Percentiles rank a stretch among this genome's conserved stretches.
Conservation (phyloP, 2,888 invertebrate species). For the Drosophila vallismaia region DNA sequence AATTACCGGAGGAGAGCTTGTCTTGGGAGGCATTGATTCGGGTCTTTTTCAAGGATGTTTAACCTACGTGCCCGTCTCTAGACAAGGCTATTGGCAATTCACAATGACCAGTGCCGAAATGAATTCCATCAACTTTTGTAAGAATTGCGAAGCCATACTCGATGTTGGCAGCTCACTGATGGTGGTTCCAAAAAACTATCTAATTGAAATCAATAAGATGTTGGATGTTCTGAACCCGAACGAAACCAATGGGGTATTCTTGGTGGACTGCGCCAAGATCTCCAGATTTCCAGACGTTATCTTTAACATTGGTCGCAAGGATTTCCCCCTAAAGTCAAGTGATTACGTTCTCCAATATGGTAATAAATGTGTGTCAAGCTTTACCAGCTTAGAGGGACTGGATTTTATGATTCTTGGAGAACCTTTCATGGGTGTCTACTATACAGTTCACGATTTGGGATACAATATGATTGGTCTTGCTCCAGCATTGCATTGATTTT, state of each 20-base stretch:
- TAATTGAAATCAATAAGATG: constrained; percentile 25
- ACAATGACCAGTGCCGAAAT: constrained; percentile 88
- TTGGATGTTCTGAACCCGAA: constrained; percentile 24
- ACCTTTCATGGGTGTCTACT: constrained; percentile 96
- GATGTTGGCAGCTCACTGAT: constrained; percentile 97
- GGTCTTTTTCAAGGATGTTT: constrained; percentile 88
- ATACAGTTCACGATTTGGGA: constrained; percentile 95
- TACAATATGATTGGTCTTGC: constrained; percentile 90
- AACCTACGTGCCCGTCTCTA: constrained; percentile 90
- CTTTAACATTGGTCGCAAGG: constrained; percentile 89
- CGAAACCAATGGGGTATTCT: constrained; percentile 88
- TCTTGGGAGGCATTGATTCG: constrained; percentile 96
- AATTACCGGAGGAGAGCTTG: constrained; percentile 91
- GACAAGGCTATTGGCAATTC: constrained; percentile 98
- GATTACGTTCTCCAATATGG: constrained; percentile 89
- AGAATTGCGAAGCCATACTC: constrained; percentile 93
- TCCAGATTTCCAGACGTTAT: constrained; percentile 90
- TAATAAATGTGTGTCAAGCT: constrained; percentile 94
- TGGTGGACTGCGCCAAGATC: constrained; percentile 90
- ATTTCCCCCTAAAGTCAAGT: constrained; percentile 89
- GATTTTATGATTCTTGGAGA: constrained; percentile 96
- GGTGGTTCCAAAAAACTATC: constrained; percentile 86
- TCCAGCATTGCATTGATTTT: constrained; percentile 17
- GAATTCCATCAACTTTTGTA: constrained; percentile 86
- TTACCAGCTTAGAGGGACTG: constrained; percentile 90